Conservation (phyloP, 2,888 invertebrate genomes). For the Agapostemon virescens region DNA sequence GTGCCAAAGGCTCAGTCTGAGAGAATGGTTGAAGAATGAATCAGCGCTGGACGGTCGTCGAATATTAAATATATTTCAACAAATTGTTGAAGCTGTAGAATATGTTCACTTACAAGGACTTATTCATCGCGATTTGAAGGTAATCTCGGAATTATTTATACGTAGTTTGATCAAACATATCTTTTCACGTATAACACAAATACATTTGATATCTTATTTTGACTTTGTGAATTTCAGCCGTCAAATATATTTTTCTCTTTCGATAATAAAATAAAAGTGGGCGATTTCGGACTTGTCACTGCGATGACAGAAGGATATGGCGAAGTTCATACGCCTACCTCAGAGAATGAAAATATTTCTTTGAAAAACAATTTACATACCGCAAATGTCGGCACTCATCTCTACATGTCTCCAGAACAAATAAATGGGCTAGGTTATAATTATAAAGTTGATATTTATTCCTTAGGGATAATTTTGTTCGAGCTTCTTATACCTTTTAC, state of each 20-base stretch:
- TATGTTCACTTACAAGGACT: slow-evolving; percentile 96
- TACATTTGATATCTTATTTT: not conserved
- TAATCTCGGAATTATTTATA: slow-evolving; percentile 77
- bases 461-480: slow-evolving; percentile 95
- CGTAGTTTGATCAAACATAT: not conserved
- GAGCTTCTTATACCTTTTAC: slow-evolving; percentile 94
- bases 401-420: slow-evolving; percentile 99
- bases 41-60: slow-evolving; percentile 75
- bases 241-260: slow-evolving; percentile 96
- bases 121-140: slow-evolving; percentile 98
- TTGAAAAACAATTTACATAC: slow-evolving; percentile 80
- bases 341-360: slow-evolving; percentile 72
- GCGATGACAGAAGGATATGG: slow-evolving; percentile 86
- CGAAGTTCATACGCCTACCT: slow-evolving; percentile 70
- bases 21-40: slow-evolving; percentile 89
- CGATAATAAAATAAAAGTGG: slow-evolving; percentile 95
- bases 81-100: slow-evolving; percentile 96
- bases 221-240: slow-evolving; percentile 82
- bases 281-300: slow-evolving; percentile 99
- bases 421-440: slow-evolving; percentile 87
- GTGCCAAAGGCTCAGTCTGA: slow-evolving; percentile 92
- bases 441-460: slow-evolving; percentile 97
- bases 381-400: slow-evolving; percentile 90
- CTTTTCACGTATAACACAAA: not conserved
- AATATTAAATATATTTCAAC: slow-evolving; percentile 89